phyloP scores from a whole-genome alignment of 2,797 vertebrate species.

The Lagodon rhomboides region DNA sequence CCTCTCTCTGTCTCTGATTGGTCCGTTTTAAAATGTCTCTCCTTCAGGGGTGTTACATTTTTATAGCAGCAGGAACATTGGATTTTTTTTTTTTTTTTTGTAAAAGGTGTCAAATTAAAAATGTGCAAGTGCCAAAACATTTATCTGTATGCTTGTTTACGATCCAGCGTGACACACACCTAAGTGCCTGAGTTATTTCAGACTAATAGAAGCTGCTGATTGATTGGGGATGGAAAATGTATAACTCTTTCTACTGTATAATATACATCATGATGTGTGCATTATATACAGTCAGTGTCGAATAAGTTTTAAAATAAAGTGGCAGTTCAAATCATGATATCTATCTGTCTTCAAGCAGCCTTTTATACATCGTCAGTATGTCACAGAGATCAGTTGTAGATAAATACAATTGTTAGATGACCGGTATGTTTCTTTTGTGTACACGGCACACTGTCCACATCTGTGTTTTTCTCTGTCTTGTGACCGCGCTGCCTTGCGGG shows the following conservation, averaged over 20 bases:
- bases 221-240: constrained; percentile 27
- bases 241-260: constrained; percentile 11
- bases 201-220: background rate
- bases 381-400: constrained; percentile 7
- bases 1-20: constrained; percentile 70
- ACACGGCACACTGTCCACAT: background rate
- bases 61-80: constrained; percentile 6
- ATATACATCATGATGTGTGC: constrained; percentile 6
- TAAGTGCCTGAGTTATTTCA: constrained; percentile 35
- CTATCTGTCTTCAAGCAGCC: background rate
- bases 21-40: constrained; percentile 9
- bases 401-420: background rate
- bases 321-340: background rate
- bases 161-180: constrained; percentile 4
- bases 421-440: constrained; percentile 5
- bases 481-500: constrained; percentile 27
- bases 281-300: constrained; percentile 1
- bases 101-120: constrained; percentile 21
- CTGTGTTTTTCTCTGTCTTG: constrained; percentile 24
- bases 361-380: background rate
- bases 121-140: constrained; percentile 31
- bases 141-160: constrained; percentile 12
- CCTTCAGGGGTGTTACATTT: constrained; percentile 19
- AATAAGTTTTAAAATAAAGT: constrained; percentile 6
- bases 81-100: constrained; percentile 5